Base-by-base conservation (phyloP, 2,113 vertebrate genomes). In the Triplophysa siluroides region DNA sequence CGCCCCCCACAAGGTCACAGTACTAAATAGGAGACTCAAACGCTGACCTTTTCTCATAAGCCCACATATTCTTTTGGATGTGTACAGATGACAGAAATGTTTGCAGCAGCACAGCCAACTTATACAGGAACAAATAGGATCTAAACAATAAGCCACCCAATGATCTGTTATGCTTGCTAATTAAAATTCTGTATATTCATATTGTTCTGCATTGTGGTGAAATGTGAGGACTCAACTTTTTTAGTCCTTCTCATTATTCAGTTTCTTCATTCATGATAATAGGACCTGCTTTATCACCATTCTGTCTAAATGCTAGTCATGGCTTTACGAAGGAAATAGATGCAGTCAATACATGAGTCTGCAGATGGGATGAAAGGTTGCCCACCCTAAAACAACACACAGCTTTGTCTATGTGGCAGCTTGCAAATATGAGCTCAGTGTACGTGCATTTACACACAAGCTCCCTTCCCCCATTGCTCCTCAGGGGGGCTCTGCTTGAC, bases 1-100 rank as follows among this genome's bases (percentile, higher is more conserved):
- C 84, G 83, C 73, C 24, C 63, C 63, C 63, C 50, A 58, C 60
- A 75, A 70, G 88, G 87, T 88, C 90, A 90, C 84, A 84, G 89
- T 87, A 16, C 68, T 33, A 45, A 63, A 75, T 18, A 72, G 66
- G 66, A 50, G 11, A 45, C 2, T 75, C 52, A 67, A 7, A 86
- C 83, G 72, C 80, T 76, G 60, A 79, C 83, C 50, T 33, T 3
- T 26, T 61, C 45, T 43, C 33, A 43, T 12, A 45, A 45, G 43
- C 43, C 43, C 43, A 38, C 7, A 8, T 38, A 38, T 45, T 45
- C 2, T 3, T 45, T 12, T 45, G 43, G 11, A 45, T 45, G 43
- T 45, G 9, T 2, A 2, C 43, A 45, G 43, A 45, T 45, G 11
- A 45, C 10, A 45, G 11, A 12, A 45, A 45, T 45, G 12, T 45